These are phyloP conservation scores for Balanococcus diminutus DNA, from an alignment of 2,888 invertebrate species.

Conservation along the genomic window DNA sequence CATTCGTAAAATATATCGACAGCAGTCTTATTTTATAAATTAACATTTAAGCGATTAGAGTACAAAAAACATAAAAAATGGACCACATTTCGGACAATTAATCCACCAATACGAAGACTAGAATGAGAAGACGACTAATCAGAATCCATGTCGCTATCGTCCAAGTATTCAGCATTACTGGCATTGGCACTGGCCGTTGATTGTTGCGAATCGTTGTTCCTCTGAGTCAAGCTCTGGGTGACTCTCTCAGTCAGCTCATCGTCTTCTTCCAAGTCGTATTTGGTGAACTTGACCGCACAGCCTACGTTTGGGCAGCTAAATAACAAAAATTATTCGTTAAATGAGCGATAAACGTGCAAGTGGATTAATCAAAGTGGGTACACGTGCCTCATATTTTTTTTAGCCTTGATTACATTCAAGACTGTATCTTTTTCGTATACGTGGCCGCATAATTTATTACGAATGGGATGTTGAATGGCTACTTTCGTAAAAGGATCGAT, in stretches of 20 bases:
- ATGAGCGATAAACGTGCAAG: neutral
- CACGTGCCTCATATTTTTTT: slow-evolving; percentile 25
- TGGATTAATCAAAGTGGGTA: neutral
- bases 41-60: too few species aligned
- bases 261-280: slow-evolving; percentile 29
- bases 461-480: slow-evolving; percentile 18
- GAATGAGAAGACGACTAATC: neutral
- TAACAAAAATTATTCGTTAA: neutral
- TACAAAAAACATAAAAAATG: too few species aligned
- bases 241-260: slow-evolving; percentile 40
- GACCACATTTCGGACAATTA: too few species aligned
- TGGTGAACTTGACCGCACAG: neutral
- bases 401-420: neutral
- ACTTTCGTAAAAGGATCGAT: slow-evolving; percentile 44
- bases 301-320: slow-evolving; percentile 30
- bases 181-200: neutral
- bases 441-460: slow-evolving; percentile 28
- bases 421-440: slow-evolving; percentile 37
- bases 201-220: neutral
- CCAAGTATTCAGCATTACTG: slow-evolving; percentile 1
- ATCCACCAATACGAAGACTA: neutral
- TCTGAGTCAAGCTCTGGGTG: neutral
- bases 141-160: neutral
- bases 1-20: too few species aligned
- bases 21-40: too few species aligned